Percentiles rank a stretch among this genome's conserved stretches.
Evolutionary conservation across 1,140 invertebrate genomes (phyloP).

Genomic region (Mamestra configurata): DNA sequence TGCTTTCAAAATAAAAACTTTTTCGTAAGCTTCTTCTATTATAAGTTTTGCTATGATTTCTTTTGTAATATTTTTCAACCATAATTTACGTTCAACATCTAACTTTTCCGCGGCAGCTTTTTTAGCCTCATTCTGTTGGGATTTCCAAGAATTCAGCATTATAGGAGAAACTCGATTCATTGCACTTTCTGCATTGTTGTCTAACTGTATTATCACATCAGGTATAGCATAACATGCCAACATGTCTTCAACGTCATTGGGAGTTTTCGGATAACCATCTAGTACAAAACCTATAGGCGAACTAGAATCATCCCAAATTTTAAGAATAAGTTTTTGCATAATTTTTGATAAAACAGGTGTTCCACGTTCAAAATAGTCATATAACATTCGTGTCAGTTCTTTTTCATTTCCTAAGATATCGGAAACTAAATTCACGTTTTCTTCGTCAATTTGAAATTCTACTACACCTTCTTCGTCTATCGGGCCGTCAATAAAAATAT

Average conservation of each 20-base stretch:
- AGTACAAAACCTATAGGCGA: slow-evolving; percentile 85
- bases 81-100: slow-evolving; percentile 64
- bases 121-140: slow-evolving; percentile 71
- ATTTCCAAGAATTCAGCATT: slow-evolving; percentile 82
- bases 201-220: slow-evolving; percentile 87
- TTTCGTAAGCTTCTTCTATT: slow-evolving; percentile 73
- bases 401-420: slow-evolving; percentile 75
- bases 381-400: slow-evolving; percentile 72
- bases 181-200: slow-evolving; percentile 69
- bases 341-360: slow-evolving; percentile 72
- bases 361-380: slow-evolving; percentile 84
- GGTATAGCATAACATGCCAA: slow-evolving; percentile 85
- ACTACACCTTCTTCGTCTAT: slow-evolving; percentile 70
- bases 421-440: slow-evolving; percentile 65
- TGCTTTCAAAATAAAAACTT: slow-evolving; percentile 45
- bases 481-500: slow-evolving; percentile 70
- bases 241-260: slow-evolving; percentile 86
- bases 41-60: slow-evolving; percentile 72
- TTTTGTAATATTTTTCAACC: slow-evolving; percentile 73
- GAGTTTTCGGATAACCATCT: slow-evolving; percentile 88
- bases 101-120: slow-evolving; percentile 66
- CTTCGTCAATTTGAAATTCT: slow-evolving; percentile 71
- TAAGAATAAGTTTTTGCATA: slow-evolving; percentile 79
- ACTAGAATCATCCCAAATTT: slow-evolving; percentile 87
- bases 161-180: slow-evolving; percentile 73